Conservation (phyloP, 2,888 invertebrate species). For the Phymatocera aterrima region DNA sequence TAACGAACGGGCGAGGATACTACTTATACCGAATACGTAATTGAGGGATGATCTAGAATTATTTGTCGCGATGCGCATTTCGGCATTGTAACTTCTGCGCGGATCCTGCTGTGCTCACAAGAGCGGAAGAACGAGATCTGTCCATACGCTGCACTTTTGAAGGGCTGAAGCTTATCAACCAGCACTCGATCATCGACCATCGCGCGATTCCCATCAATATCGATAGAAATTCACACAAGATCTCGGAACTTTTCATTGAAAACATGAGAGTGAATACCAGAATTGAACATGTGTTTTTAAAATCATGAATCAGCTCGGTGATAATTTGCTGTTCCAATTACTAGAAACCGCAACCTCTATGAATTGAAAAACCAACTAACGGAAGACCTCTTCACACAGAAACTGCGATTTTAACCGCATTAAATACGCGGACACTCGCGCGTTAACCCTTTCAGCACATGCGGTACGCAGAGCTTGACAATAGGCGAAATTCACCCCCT, state of each 20-base stretch:
- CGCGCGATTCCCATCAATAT: too few relatives aligned
- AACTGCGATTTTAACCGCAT: slow-evolving; percentile 48
- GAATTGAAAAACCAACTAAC: slow-evolving; percentile 22
- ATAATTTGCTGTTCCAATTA: not conserved
- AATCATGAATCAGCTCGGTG: not conserved
- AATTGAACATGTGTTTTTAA: too few relatives aligned
- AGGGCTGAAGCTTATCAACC: not conserved
- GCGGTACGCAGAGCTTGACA: slow-evolving; percentile 47
- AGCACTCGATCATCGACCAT: not conserved
- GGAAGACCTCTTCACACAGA: not conserved
- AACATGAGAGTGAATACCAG: too few relatives aligned
- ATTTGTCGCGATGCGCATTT: slow-evolving; percentile 37
- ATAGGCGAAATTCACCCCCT: slow-evolving; percentile 57
- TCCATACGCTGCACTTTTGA: not conserved
- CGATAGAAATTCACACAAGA: too few relatives aligned
- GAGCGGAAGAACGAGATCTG: not conserved
- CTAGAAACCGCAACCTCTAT: not conserved
- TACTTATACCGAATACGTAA: slow-evolving; percentile 13
- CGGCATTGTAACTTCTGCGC: not conserved
- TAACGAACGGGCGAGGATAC: not conserved
- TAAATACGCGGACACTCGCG: slow-evolving; percentile 51
- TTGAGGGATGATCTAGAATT: slow-evolving; percentile 31
- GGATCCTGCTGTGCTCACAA: slow-evolving; percentile 6
- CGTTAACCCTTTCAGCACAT: slow-evolving; percentile 62
- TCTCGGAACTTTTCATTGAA: too few relatives aligned